phyloP scores from a whole-genome alignment of 2,113 vertebrate genomes.

The Labeo rohita region DNA sequence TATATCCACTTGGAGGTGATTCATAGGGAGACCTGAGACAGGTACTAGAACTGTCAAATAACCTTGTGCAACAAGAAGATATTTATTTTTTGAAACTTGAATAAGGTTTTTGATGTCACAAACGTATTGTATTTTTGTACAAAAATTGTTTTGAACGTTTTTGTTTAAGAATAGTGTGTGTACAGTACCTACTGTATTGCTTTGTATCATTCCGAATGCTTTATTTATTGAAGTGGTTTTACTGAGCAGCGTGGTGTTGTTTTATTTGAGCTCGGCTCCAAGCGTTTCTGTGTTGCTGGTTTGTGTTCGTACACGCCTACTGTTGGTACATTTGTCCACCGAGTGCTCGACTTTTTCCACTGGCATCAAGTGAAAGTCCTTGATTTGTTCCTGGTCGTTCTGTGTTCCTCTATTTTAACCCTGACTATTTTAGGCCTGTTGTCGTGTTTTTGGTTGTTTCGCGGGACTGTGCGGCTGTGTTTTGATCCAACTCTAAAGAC shows the following conservation, averaged over 20 bases:
- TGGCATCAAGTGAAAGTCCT: not conserved
- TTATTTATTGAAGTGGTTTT: constrained; percentile 59
- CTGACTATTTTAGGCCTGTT: not conserved
- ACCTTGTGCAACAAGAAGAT: constrained; percentile 57
- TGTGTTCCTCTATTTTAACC: not conserved
- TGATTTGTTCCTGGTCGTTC: not conserved
- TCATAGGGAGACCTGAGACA: not conserved
- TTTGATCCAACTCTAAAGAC: constrained; percentile 4
- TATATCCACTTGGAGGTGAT: constrained; percentile 37
- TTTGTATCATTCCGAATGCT: constrained; percentile 43
- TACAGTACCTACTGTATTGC: constrained; percentile 43
- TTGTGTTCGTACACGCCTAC: not conserved
- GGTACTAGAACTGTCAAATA: constrained; percentile 43
- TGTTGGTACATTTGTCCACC: not conserved
- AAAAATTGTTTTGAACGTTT: constrained; percentile 39
- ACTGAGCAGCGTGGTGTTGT: constrained; percentile 9
- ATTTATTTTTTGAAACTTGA: constrained; percentile 70
- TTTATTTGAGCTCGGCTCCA: constrained; percentile 27
- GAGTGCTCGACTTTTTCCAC: not conserved
- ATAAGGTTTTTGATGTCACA: constrained; percentile 62
- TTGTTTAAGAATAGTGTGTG: constrained; percentile 39
- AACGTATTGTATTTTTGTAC: constrained; percentile 67
- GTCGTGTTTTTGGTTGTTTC: not conserved
- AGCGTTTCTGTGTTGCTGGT: constrained; percentile 36
- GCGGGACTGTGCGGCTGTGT: too few species aligned